phyloP scores from a whole-genome alignment of 2,888 invertebrate genomes.

The Gasteruption jaculator region DNA sequence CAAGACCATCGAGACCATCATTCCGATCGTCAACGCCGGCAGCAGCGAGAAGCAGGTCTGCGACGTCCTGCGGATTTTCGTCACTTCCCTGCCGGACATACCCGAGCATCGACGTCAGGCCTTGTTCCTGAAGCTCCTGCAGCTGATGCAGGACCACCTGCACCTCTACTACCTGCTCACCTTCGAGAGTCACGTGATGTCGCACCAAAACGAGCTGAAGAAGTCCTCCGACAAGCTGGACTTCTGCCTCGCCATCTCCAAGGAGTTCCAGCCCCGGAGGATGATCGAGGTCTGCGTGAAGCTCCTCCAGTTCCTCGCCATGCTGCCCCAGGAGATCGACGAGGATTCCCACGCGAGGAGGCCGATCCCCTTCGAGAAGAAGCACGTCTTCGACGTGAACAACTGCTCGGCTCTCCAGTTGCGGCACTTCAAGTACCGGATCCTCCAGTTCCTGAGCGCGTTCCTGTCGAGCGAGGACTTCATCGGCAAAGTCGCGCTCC shows the following conservation, averaged over 20 bases:
- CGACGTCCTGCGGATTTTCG: conserved; percentile 81
- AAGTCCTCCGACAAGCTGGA: conserved; percentile 52
- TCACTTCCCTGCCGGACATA: conserved; percentile 85
- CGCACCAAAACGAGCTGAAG: conserved; percentile 35
- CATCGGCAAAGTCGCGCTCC: conserved; percentile 61
- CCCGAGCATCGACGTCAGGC: conserved; percentile 86
- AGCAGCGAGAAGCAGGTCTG: conserved; percentile 54
- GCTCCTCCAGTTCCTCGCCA: conserved; percentile 62
- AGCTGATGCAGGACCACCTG: conserved; percentile 66
- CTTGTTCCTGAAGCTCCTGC: conserved; percentile 74
- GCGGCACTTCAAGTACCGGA: conserved; percentile 78
- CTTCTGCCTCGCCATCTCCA: conserved; percentile 64
- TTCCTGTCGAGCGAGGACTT: conserved; percentile 68
- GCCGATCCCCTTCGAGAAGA: conserved; percentile 26
- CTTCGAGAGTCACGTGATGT: conserved; percentile 65
- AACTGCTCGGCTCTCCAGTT: conserved; percentile 70
- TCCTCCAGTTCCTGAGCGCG: conserved; percentile 69
- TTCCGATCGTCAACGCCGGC: conserved; percentile 68
- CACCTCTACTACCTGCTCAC: conserved; percentile 70
- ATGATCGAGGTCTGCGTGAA: conserved; percentile 65
- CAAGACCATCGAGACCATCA: conserved; percentile 82
- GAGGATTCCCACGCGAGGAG: conserved; percentile 50
- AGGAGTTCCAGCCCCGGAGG: conserved; percentile 63
- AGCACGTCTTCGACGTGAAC: conserved; percentile 61
- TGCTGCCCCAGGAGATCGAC: conserved; percentile 62